These are phyloP conservation scores for Donacobius atricapilla DNA, from an alignment of 2,113 vertebrate genomes.

Conservation along the genomic window DNA sequence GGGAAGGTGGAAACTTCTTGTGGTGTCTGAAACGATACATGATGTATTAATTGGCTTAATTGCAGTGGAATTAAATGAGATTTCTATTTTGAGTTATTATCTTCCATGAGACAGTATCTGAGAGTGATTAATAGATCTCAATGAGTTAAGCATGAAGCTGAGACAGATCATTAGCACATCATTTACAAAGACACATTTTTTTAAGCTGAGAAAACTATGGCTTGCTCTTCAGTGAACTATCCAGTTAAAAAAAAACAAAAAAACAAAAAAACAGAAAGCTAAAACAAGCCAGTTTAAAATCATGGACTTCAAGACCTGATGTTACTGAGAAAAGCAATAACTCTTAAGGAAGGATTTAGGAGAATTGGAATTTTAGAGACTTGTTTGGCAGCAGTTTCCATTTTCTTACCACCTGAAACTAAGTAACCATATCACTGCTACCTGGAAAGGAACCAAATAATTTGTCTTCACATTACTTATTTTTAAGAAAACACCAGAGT, in stretches of 20 bases:
- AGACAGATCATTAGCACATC: background rate
- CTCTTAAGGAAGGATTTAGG: background rate
- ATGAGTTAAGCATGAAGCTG: background rate
- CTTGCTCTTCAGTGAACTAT: background rate
- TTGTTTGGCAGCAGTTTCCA: background rate
- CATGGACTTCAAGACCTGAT: background rate
- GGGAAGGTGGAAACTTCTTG: background rate
- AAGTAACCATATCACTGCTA: background rate
- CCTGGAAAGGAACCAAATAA: background rate
- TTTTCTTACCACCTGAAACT: background rate
- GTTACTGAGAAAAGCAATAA: background rate
- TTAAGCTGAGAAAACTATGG: background rate
- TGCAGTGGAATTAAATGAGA: background rate
- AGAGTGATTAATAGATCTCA: background rate
- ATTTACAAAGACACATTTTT: background rate
- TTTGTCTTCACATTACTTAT: background rate
- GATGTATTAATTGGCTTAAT: constrained; percentile 10
- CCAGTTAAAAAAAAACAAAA: background rate
- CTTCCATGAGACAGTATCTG: background rate
- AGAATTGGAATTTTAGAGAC: background rate
- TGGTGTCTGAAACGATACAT: background rate
- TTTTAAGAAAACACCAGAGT: background rate
- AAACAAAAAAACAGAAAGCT: background rate
- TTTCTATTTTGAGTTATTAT: background rate
- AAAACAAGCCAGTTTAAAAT: no score